Evolutionary conservation across 1,140 invertebrate genomes (phyloP).

Genomic region (Physella acuta): DNA sequence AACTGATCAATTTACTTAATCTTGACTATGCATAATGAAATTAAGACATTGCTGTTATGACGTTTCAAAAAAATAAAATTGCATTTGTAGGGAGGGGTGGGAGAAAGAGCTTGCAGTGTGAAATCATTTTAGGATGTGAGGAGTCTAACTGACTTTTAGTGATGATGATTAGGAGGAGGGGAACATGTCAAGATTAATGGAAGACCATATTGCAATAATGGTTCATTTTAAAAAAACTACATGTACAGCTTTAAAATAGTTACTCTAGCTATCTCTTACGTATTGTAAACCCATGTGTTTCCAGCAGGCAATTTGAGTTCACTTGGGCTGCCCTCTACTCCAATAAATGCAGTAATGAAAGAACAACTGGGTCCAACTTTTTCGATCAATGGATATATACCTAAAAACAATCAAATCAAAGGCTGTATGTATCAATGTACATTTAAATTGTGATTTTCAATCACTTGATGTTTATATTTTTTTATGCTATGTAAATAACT

Average conservation of each 20-base stretch:
- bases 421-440: too few species aligned
- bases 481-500: not conserved
- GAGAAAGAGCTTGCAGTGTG: too few species aligned
- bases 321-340: conserved; percentile 52
- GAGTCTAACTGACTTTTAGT: not conserved
- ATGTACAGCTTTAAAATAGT: not conserved
- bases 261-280: conserved; percentile 30
- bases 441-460: not conserved
- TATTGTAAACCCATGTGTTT: conserved; percentile 57
- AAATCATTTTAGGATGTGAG: too few species aligned
- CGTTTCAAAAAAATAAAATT: too few species aligned
- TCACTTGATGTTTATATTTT: not conserved
- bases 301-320: conserved; percentile 52
- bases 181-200: not conserved
- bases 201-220: too few species aligned
- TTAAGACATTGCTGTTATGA: too few species aligned
- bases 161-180: not conserved
- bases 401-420: conserved; percentile 43
- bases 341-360: conserved; percentile 56
- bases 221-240: too few species aligned
- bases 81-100: too few species aligned
- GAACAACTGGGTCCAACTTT: conserved; percentile 45
- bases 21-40: too few species aligned
- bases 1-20: too few species aligned
- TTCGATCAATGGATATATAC: conserved; percentile 44